These are phyloP conservation scores for Helicoverpa assulta DNA, from an alignment of 2,888 invertebrate genomes.

Conservation along the genomic window DNA sequence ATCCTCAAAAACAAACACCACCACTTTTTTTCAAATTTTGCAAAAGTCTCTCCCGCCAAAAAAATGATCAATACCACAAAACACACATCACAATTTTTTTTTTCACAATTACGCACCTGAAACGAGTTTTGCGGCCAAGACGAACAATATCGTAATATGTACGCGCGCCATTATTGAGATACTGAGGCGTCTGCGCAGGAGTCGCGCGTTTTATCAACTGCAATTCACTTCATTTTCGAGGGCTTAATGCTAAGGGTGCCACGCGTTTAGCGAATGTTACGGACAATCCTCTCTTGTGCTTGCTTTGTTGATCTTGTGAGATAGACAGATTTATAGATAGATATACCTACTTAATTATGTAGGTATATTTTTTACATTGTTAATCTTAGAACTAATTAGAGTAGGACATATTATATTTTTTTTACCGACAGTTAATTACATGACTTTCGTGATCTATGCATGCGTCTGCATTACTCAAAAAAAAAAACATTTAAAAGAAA, in stretches of 20 bases:
- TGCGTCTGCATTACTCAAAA: background rate
- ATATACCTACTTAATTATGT: too few species aligned
- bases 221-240: conserved; percentile 57
- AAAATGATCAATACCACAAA: conserved; percentile 25
- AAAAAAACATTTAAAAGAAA: too few species aligned
- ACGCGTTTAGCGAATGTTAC: conserved; percentile 44
- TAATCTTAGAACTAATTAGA: too few species aligned
- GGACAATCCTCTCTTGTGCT: conserved; percentile 18
- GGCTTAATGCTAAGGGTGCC: conserved; percentile 51
- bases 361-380: too few species aligned
- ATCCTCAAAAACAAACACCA: conserved; percentile 6
- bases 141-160: conserved; percentile 64
- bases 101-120: conserved; percentile 70
- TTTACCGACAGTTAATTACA: too few species aligned
- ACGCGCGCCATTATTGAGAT: conserved; percentile 71
- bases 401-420: too few species aligned
- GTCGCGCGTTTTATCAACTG: conserved; percentile 72
- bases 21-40: background rate
- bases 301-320: background rate
- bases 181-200: conserved; percentile 68
- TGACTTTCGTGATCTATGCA: background rate
- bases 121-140: conserved; percentile 52
- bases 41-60: background rate
- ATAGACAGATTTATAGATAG: too few species aligned
- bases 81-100: conserved; percentile 39